Base-by-base conservation (phyloP, 1,140 invertebrate species). In the Nixonia krombeini region DNA sequence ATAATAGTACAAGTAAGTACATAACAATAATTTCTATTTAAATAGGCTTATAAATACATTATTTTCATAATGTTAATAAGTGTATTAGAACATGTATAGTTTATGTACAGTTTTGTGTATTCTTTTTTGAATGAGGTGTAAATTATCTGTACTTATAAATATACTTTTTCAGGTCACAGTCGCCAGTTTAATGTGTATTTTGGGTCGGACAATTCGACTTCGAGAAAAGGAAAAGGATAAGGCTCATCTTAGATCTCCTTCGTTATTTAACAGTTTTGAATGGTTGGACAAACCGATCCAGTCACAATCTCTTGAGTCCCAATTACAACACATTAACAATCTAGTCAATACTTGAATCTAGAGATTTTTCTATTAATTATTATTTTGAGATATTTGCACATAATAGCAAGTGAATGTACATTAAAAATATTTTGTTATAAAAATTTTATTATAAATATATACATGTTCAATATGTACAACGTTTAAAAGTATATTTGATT, bases 251-350 rank as follows among this genome's bases (percentile, higher is more conserved):
- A 61, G 61, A 44, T 61, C 45, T 49, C 37, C 37, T 25, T 38
- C 56, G 4, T 41, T 68, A 17, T 62, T 52, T 8, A 52, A 53
- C 17, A 68, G 53, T 12, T 25, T 58, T 6, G 57, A 68, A 33
- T 58, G 57, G 65, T 28, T 68, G 12, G 57, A 61, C 29, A 67
- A 67, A 56, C 35, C 42, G 0, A 50, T 41, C n/a, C 62, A 66
- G 16, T 41, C 62, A 25, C 53, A 61, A 8, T 46, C 52, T 25
- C 50, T 55, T 10, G 63, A 67, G 42, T 67, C 63, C 12, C 63
- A 67, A 23, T 10, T 51, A 17, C 55, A 55, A 55, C 50, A 67
- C 46, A 50, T 59, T 3, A 49, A 67, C 51, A 45, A 42, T 51
- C 29, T 61, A 45, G 51, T 16, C 12, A 49, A 67, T 1, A 44